Percentiles rank a stretch among this genome's conserved stretches.
Evolutionary conservation across 1,140 invertebrate species (phyloP).

Genomic region (Aphidius ervi): DNA sequence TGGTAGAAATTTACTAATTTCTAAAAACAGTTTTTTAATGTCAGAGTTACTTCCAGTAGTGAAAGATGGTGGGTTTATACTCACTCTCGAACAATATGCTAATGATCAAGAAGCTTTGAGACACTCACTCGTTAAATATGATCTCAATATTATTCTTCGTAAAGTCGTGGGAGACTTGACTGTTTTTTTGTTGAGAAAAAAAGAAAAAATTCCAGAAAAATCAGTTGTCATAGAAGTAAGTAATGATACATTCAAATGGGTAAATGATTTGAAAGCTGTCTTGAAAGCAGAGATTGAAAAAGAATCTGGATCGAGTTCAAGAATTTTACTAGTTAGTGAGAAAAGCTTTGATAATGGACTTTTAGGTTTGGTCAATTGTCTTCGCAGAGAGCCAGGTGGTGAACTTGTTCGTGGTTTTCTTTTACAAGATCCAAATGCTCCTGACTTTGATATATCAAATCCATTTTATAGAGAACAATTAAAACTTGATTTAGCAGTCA

Average conservation of each 20-base stretch:
- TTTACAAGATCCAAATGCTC: conserved; percentile 63
- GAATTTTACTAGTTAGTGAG: conserved; percentile 58
- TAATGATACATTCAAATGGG: conserved; percentile 53
- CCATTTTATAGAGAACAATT: conserved; percentile 63
- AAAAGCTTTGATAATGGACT: conserved; percentile 68
- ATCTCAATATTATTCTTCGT: conserved; percentile 38
- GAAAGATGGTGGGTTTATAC: conserved; percentile 50
- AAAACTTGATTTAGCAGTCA: conserved; percentile 72
- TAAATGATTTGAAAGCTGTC: conserved; percentile 51
- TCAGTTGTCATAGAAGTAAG: conserved; percentile 36
- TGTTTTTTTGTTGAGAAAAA: conserved; percentile 41
- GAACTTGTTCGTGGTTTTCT: conserved; percentile 60
- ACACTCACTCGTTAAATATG: conserved; percentile 24
- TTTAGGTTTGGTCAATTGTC: conserved; percentile 75
- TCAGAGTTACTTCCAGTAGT: conserved; percentile 32
- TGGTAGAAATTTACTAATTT: conserved; percentile 37
- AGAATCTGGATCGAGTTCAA: conserved; percentile 19
- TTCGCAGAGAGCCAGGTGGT: conserved; percentile 66
- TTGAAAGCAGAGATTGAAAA: conserved; percentile 52
- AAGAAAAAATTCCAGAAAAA: conserved; percentile 27
- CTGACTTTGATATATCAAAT: conserved; percentile 61
- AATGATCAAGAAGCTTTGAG: conserved; percentile 13
- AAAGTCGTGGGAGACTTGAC: conserved; percentile 33
- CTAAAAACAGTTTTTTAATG: conserved; percentile 7
- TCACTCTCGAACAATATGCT: conserved; percentile 48